Evolutionary conservation across 2,888 invertebrate genomes (phyloP), one percentile per base, ranked within the genome.

Genomic region (Platycnemis pennipes): DNA sequence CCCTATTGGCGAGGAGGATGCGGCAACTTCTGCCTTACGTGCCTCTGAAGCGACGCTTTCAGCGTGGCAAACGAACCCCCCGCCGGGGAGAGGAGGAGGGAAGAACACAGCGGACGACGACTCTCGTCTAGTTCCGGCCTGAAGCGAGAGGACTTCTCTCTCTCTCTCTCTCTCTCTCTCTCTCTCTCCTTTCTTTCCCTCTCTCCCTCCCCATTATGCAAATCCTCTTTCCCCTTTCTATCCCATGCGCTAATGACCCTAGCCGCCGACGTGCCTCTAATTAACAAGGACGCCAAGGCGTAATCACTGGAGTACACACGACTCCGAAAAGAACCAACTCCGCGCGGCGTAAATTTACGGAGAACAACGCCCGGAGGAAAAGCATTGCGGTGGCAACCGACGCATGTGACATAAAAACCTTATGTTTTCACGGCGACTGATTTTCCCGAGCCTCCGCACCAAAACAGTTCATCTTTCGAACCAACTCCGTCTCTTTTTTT

Each of bases 241-340:
- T 87, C 45, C 87, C 87, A 45, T n/a, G 77, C 77, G 77, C 77
- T 77, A 77, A 77, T 77, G 77, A 77, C 77, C 77, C 77, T 37
- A 77, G 77, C 77, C 77, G 77, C 77, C 69, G 77, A 77, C 77
- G 77, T 37, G 77, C 77, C 77, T 37, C 77, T 77, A 77, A 77
- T 77, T 77, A 77, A 77, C 77, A 77, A 77, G 77, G 77, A 77
- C 77, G 77, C 31, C 11, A 77, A 77, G 77, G 77, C 77, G 77
- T 77, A 77, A 77, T 77, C 77, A 77, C 77, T 77, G 77, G 37
- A 77, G 77, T 77, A 77, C 77, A 77, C 77, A 77, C n/a, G n/a
- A 37, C 77, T 31, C 16, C 13, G 77, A 77, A 63, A 37, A 77
- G 77, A 77, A 77, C 77, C 37, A 11, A 31, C 69, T 31, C 63